Conservation (phyloP, 1,140 invertebrate genomes). For the Dendrolimus kikuchii region DNA sequence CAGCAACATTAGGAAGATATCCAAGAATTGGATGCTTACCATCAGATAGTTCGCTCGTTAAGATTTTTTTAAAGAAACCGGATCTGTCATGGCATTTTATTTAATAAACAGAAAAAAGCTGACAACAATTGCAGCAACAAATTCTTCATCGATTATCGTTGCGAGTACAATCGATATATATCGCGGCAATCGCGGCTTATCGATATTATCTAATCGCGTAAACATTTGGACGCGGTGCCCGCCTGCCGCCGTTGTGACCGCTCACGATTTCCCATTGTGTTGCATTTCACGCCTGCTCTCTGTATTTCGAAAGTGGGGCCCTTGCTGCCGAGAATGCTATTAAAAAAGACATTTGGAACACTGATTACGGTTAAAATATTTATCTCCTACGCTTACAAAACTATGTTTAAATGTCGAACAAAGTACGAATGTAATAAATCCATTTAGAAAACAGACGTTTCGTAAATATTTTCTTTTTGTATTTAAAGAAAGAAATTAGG, state of each 20-base stretch:
- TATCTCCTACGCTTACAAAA: constrained; percentile 9
- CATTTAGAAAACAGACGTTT: too few species aligned
- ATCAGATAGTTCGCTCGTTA: too few species aligned
- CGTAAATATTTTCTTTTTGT: too few species aligned
- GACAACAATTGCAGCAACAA: too few species aligned
- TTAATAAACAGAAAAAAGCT: too few species aligned
- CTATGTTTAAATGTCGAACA: too few species aligned
- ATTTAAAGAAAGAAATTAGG: too few species aligned
- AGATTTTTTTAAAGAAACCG: too few species aligned
- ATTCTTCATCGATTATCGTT: constrained; percentile 7
- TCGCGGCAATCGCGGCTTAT: constrained; percentile 18
- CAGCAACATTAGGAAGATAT: too few species aligned
- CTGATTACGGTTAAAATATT: constrained; percentile 22
- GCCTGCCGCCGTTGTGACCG: constrained; percentile 14
- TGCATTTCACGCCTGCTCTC: constrained; percentile 30
- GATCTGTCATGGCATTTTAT: too few species aligned
- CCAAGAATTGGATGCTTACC: too few species aligned
- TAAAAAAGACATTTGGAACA: constrained; percentile 27
- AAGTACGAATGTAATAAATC: too few species aligned
- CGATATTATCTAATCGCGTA: constrained; percentile 37
- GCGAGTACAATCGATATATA: constrained; percentile 16
- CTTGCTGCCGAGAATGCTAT: constrained; percentile 23
- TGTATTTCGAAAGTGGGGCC: constrained; percentile 22
- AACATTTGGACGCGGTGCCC: constrained; percentile 34
- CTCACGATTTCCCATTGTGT: constrained; percentile 37